These are phyloP conservation scores for Apodemus sylvaticus DNA, from an alignment of 2,113 vertebrate genomes.

Conservation along the genomic window DNA sequence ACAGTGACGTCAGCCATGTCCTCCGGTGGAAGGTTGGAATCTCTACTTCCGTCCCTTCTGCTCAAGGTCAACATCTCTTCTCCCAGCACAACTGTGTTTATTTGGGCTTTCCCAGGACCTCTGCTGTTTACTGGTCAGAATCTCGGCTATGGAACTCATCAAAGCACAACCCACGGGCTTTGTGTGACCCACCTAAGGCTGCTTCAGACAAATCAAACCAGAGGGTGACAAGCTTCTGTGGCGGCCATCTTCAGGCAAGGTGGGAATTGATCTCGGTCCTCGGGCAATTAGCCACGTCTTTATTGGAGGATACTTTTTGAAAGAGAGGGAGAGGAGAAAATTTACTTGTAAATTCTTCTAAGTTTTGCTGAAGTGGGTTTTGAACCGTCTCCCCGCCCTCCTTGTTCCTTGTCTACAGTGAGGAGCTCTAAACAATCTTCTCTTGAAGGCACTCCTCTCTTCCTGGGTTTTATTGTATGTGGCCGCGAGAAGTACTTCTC, in stretches of 20 bases:
- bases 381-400: background rate
- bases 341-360: conserved; percentile 1
- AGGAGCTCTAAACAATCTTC: background rate
- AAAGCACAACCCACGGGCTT: background rate
- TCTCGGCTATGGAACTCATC: background rate
- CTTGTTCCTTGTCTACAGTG: background rate
- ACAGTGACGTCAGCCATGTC: background rate
- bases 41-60: background rate
- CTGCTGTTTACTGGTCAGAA: background rate
- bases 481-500: background rate
- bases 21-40: background rate
- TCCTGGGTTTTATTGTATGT: background rate
- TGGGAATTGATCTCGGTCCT: background rate
- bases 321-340: background rate
- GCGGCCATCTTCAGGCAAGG: background rate
- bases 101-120: background rate
- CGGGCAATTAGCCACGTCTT: background rate
- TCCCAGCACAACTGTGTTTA: background rate
- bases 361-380: background rate
- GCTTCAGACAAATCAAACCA: background rate
- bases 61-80: background rate
- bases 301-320: background rate
- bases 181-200: background rate
- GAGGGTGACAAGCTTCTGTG: background rate
- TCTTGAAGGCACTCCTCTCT: background rate